Percentiles rank a stretch among this genome's conserved stretches.
Evolutionary conservation across 2,797 vertebrate genomes (phyloP).

Genomic region (Pangasius macronema): DNA sequence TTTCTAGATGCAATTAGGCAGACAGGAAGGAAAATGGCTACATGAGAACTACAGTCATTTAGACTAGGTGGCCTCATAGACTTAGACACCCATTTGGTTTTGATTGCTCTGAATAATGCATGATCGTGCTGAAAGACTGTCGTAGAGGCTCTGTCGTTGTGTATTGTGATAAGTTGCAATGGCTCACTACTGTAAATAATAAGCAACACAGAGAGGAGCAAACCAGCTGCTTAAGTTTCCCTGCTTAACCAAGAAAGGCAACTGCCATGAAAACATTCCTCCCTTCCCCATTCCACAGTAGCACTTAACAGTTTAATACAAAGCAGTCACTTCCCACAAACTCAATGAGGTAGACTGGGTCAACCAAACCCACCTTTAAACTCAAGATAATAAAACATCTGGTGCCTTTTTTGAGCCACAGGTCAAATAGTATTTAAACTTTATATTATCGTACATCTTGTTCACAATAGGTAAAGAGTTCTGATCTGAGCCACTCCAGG

Average conservation of each 20-base stretch:
- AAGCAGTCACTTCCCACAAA: slow-evolving; percentile 81
- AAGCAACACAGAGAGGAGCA: slow-evolving; percentile 72
- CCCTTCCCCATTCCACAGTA: slow-evolving; percentile 76
- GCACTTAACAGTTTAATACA: slow-evolving; percentile 80
- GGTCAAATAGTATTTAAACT: slow-evolving; percentile 70
- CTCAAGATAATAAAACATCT: slow-evolving; percentile 72
- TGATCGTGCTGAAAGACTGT: slow-evolving; percentile 71
- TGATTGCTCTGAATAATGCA: slow-evolving; percentile 76
- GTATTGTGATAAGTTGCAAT: slow-evolving; percentile 76
- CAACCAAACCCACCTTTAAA: slow-evolving; percentile 75
- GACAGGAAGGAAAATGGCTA: slow-evolving; percentile 59
- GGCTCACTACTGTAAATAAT: slow-evolving; percentile 75
- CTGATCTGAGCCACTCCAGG: slow-evolving; percentile 73
- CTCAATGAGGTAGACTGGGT: slow-evolving; percentile 87
- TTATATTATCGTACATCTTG: slow-evolving; percentile 56
- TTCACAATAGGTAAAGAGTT: slow-evolving; percentile 69
- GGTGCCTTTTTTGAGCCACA: slow-evolving; percentile 70
- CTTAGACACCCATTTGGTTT: slow-evolving; percentile 63
- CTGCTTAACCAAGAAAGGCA: slow-evolving; percentile 81
- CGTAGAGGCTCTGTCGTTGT: slow-evolving; percentile 70
- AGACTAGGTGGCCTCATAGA: slow-evolving; percentile 64
- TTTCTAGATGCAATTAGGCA: slow-evolving; percentile 60
- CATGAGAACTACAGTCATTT: slow-evolving; percentile 66
- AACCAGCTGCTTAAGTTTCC: slow-evolving; percentile 83
- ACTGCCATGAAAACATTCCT: slow-evolving; percentile 63